Base-by-base conservation (phyloP, 2,888 invertebrate species). In the Aricia artaxerxes region DNA sequence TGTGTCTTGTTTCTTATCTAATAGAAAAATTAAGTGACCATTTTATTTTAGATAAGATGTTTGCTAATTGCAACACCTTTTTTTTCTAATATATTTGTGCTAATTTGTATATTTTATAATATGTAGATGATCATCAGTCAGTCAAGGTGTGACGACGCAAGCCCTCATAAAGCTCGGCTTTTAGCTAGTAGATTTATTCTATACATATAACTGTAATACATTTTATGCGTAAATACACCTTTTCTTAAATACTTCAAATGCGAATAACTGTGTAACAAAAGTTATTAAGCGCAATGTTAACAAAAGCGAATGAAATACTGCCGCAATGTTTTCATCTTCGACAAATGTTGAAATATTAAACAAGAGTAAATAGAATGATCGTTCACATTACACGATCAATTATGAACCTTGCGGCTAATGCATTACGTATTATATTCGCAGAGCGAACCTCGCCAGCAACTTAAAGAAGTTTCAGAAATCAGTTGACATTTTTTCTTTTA, bases 271-370 rank as follows among this genome's bases (percentile, higher is more conserved):
- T 1, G 69, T 2, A 16, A 13, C 69, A 38, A 69, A 69, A 38
- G 69, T 13, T 35, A 69, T 6, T 69, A 38, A 69, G 69, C 35
- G 1, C 38, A 69, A 69, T 38, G 35, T 69, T 38, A 69, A 38
- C 69, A 38, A 69, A 35, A 69, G 35, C 69, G 35, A 69, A 69
- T 69, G 16, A 69, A 38, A 38, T 69, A 16, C 69, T 35, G 35
- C 13, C 35, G 4, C 69, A 69, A 4, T 57, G 57, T 57, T 69
- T 69, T 69, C 13, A 69, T 69, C 35, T 69, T 69, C 38, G 69
- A 69, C 69, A 69, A 69, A 69, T 69, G 69, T 69, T 69, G 13
- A 69, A 69, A 69, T 69, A 64, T 64, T 64, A 64, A 69, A 13
- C 64, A 64, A 11, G 35, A 35, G 35, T 69, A 69, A 64, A 24